These are phyloP conservation scores for Hemiscyllium ocellatum DNA, from an alignment of 2,113 vertebrate species.

Conservation along the genomic window DNA sequence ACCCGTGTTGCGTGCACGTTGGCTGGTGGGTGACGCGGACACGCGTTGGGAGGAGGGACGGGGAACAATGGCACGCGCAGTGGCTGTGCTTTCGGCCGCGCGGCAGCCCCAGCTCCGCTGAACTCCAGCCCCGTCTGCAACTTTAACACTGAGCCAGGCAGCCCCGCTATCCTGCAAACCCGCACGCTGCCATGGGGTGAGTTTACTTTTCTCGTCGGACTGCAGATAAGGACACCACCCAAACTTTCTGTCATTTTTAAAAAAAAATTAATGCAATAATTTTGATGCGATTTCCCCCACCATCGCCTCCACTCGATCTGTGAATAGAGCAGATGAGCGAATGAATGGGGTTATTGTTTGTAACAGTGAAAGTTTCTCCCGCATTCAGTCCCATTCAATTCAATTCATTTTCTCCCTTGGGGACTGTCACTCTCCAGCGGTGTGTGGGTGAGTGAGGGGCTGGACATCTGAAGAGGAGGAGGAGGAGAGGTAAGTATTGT, in stretches of 20 bases:
- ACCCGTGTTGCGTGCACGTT: not conserved
- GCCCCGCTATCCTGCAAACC: not conserved
- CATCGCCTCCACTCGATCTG: not conserved
- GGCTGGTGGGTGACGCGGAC: not conserved
- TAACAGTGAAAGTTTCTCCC: not conserved
- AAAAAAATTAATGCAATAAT: not conserved
- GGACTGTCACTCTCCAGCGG: not conserved
- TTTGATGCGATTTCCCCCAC: not conserved
- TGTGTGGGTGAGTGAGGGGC: not conserved
- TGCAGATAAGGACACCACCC: not conserved
- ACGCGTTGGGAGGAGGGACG: not conserved
- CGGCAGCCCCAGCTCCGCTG: not conserved
- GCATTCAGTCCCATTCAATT: too few relatives aligned
- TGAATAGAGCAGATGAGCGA: not conserved
- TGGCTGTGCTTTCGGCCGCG: not conserved
- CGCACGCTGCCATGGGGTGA: not conserved
- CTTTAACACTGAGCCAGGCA: not conserved
- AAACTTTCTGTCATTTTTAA: not conserved
- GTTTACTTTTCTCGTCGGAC: not conserved
- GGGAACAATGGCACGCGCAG: conserved; percentile 26
- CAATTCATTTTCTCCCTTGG: too few relatives aligned
- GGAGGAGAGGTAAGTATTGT: not conserved
- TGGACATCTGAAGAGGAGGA: not conserved
- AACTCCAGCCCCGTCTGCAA: not conserved
- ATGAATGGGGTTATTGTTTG: conserved; percentile 36